Evolutionary conservation across 2,797 vertebrate species (phyloP).

Genomic region (Pempheris klunzingeri): DNA sequence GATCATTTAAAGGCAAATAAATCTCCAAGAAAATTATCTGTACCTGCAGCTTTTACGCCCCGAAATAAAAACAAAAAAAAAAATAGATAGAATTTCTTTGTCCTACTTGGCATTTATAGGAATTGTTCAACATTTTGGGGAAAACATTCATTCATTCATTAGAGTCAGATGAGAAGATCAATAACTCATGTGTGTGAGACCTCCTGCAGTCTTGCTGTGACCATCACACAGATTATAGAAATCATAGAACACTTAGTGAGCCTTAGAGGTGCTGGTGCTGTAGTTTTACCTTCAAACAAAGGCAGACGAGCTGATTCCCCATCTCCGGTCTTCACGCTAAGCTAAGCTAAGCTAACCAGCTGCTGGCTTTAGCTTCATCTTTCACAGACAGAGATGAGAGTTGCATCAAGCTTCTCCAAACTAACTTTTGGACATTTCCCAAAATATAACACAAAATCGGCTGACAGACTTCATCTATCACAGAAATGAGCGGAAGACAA

Average conservation of each 20-base stretch:
- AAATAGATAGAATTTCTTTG: slow-evolving; percentile 7
- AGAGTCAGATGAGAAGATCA: background rate
- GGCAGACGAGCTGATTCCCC: background rate
- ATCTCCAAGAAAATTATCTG: slow-evolving; percentile 3
- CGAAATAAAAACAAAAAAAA: background rate
- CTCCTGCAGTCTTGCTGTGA: background rate
- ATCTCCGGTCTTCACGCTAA: background rate
- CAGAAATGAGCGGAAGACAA: background rate
- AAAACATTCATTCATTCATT: background rate
- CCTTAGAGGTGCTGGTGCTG: background rate
- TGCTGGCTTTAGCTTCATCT: background rate
- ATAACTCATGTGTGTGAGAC: background rate
- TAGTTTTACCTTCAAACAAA: background rate
- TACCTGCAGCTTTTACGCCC: slow-evolving; percentile 4
- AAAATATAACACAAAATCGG: slow-evolving; percentile 23
- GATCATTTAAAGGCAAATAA: slow-evolving; percentile 36
- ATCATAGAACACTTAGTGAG: too few relatives aligned
- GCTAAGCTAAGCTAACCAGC: background rate
- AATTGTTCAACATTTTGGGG: slow-evolving; percentile 14
- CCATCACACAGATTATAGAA: background rate
- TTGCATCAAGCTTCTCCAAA: background rate
- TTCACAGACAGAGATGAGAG: background rate
- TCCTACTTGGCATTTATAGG: slow-evolving; percentile 4
- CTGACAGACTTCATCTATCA: slow-evolving; percentile 13
- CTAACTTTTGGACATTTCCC: background rate